Evolutionary conservation across 2,888 invertebrate genomes (phyloP), one percentile per base, ranked within the genome.

Genomic region (Drosophila formosana): DNA sequence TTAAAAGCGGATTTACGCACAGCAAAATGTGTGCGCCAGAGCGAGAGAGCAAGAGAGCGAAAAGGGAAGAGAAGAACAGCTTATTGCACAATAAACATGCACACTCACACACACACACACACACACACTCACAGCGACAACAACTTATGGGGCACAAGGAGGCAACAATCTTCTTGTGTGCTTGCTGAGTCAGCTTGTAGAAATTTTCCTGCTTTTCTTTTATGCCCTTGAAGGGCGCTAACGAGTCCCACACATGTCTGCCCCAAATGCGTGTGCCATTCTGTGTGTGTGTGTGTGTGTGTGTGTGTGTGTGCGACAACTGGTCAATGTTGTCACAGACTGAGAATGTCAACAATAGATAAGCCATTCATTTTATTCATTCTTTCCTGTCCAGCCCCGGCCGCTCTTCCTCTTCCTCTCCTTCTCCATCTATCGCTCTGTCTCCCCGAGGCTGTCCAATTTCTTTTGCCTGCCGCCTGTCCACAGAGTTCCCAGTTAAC

Each of bases 301-400:
- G 63, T 67, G 56, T 58, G 58, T 45, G 63, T 57, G 60, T 57
- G 53, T 45, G 75, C 72, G 74, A 83, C 73, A 72, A 87, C 85
- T 84, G 89, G 89, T 89, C 85, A 89, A 89, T 88, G 89, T 89
- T 85, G 88, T 88, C 79, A 72, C 85, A 89, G 88, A 89, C 85
- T 50, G 39, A 60, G 89, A 84, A 85, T 85, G 89, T 89, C 89
- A 85, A 85, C 89, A 89, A 79, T 88, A 87, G 85, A 85, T 89
- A 85, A 89, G 85, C 89, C 85, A 85, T 89, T 89, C 89, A 87
- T 84, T 84, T 84, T 81, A 88, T 85, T 87, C 89, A 88, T 89
- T 84, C 85, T 73, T 84, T 87, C 37, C 60, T 69, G 50, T 25
- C 69, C 51, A 3, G 4, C 13, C 25, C 6, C 0, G 7, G 28